Percentiles rank a stretch among this genome's conserved stretches.
Evolutionary conservation across 2,888 invertebrate species (phyloP).

Genomic region (Tetropium fuscum): DNA sequence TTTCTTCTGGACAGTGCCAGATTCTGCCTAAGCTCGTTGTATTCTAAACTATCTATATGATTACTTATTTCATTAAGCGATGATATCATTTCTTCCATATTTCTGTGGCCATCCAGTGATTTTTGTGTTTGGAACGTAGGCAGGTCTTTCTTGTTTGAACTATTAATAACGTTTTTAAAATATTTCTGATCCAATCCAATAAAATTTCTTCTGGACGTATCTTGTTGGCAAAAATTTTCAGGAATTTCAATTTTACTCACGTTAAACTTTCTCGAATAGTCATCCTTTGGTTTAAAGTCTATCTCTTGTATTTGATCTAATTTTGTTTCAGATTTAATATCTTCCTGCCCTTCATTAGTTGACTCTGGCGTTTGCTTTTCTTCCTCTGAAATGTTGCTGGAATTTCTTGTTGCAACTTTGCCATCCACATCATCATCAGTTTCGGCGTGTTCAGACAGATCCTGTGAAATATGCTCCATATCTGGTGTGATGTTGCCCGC

Average conservation of each 20-base stretch:
- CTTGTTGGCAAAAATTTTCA: slow-evolving; percentile 57
- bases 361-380: neutral
- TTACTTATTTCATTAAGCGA: slow-evolving; percentile 1
- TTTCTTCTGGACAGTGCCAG: neutral
- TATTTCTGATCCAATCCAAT: slow-evolving; percentile 29
- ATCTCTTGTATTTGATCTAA: slow-evolving; percentile 55
- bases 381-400: too few species aligned
- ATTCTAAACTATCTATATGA: neutral
- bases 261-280: slow-evolving; percentile 56
- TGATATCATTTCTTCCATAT: neutral
- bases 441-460: too few species aligned
- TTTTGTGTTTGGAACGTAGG: neutral
- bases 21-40: slow-evolving; percentile 1
- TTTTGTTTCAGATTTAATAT: neutral
- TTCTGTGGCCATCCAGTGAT: neutral
- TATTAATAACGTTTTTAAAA: slow-evolving; percentile 34
- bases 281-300: too few species aligned
- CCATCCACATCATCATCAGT: neutral
- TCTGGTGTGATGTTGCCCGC: too few species aligned
- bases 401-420: neutral
- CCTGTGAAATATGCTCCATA: too few species aligned
- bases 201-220: neutral
- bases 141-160: slow-evolving; percentile 10
- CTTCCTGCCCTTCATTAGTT: slow-evolving; percentile 41
- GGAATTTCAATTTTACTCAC: slow-evolving; percentile 66